Base-by-base conservation (phyloP, 1,140 invertebrate species). In the Vollenhovia emeryi region DNA sequence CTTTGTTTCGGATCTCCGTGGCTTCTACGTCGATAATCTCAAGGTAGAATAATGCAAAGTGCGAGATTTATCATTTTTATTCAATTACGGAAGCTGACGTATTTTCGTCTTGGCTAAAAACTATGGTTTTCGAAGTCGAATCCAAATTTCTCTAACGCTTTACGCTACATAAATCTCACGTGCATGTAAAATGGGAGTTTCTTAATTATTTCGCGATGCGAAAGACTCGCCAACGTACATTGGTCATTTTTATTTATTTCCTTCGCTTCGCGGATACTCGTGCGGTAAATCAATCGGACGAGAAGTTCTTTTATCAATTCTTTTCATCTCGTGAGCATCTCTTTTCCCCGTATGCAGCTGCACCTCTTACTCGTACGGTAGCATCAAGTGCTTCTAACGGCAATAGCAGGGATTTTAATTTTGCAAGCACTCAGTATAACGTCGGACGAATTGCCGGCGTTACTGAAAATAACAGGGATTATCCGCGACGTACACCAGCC, bases 391-490 rank as follows among this genome's bases (percentile, higher is more conserved):
- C 50, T 36, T 36, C 13, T 71, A 80, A 80, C 64, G 50, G 52
- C 27, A 50, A n/a, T 30, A 59, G 43, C 40, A 24, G 27, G 21
- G 33, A 76, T 84, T 76, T 84, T 73, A 84, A 80, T 80, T 80
- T 84, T 84, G 43, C 55, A 84, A 84, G 71, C 33, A 75, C 80
- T 73, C 71, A 62, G 69, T 84, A 84, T 84, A 84, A 84, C 48
- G 80, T 48, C 45, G 40, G 60, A 78, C 59, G 71, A 76, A 78
- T 84, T 64, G 73, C 60, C 83, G 52, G 40, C 50, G 69, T 59
- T 43, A 78, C 45, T 79, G 79, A 89, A 89, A 89, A 89, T 89
- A 89, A 89, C 85, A 76, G 62, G 55, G 64, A 82, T 80, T 84
- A 69, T 59, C 74, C 33, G 43, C 55, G 60, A 78, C 83, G 83